Percentiles rank a stretch among this genome's conserved stretches.
phyloP scores from a whole-genome alignment of 2,888 invertebrate species.

The Lordiphosa andalusiaca region DNA sequence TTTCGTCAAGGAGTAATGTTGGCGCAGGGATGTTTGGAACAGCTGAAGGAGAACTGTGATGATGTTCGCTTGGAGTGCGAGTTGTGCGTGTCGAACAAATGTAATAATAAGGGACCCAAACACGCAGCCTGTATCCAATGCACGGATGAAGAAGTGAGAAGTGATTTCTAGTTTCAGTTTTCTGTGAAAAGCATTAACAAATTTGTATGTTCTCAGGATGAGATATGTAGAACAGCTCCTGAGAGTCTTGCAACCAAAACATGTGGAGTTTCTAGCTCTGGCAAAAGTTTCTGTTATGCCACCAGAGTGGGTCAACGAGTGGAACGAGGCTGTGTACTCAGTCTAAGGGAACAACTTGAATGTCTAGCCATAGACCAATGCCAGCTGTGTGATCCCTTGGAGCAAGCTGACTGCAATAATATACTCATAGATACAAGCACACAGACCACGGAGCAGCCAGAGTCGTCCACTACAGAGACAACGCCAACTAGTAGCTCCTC shows the following conservation, averaged over 20 bases:
- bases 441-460: slow-evolving; percentile 8
- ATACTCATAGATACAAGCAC: slow-evolving; percentile 20
- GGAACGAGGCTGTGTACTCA: slow-evolving; percentile 40
- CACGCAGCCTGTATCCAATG: slow-evolving; percentile 62
- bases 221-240: slow-evolving; percentile 29
- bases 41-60: slow-evolving; percentile 19
- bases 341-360: slow-evolving; percentile 33
- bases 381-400: slow-evolving; percentile 49
- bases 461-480: too few species aligned
- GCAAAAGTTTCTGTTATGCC: slow-evolving; percentile 51
- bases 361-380: slow-evolving; percentile 44
- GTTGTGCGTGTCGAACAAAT: slow-evolving; percentile 47
- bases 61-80: slow-evolving; percentile 30
- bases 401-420: slow-evolving; percentile 34
- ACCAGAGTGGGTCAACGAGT: slow-evolving; percentile 22
- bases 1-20: slow-evolving; percentile 50
- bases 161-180: neutral
- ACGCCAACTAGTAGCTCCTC: slow-evolving; percentile 12
- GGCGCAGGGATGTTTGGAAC: slow-evolving; percentile 62
- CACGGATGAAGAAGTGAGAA: slow-evolving; percentile 48
- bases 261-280: slow-evolving; percentile 43
- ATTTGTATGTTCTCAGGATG: slow-evolving; percentile 14
- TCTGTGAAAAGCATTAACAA: neutral
- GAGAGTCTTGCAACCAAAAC: slow-evolving; percentile 19
- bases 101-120: slow-evolving; percentile 52